Conservation (phyloP, 2,888 invertebrate genomes). For the Melieria picta region DNA sequence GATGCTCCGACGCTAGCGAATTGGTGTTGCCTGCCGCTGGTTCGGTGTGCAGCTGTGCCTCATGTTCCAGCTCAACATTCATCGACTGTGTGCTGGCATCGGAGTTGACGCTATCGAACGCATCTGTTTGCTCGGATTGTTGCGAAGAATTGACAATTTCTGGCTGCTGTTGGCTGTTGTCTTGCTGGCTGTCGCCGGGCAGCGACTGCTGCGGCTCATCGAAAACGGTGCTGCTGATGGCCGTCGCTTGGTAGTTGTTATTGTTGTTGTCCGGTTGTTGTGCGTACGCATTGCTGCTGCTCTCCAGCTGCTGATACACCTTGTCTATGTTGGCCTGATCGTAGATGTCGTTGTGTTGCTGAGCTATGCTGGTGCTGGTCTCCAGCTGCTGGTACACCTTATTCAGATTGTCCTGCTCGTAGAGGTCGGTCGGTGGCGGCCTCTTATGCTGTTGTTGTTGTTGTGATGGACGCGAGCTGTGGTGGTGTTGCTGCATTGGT, state of each 20-base stretch:
- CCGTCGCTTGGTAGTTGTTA: slow-evolving; percentile 15
- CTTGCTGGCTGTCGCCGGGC: slow-evolving; percentile 5
- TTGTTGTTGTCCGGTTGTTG: neutral
- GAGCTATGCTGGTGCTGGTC: slow-evolving; percentile 2
- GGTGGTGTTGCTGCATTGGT: slow-evolving; percentile 12
- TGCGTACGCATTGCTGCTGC: slow-evolving; percentile 32
- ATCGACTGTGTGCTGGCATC: slow-evolving; percentile 43
- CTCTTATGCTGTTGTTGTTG: slow-evolving; percentile 27
- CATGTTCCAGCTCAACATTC: slow-evolving; percentile 52
- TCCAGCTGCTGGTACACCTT: neutral
- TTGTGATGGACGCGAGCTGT: slow-evolving; percentile 16
- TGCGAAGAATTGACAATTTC: neutral
- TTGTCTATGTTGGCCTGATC: slow-evolving; percentile 52
- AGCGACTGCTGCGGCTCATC: neutral
- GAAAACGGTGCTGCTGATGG: neutral
- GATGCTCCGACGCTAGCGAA: slow-evolving; percentile 28
- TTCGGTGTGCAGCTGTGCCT: slow-evolving; percentile 46
- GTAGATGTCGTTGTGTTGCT: slow-evolving; percentile 42
- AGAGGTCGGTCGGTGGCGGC: slow-evolving; percentile 9
- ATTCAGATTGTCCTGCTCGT: slow-evolving; percentile 19
- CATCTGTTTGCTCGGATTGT: neutral
- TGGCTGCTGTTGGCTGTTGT: slow-evolving; percentile 27
- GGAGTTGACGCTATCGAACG: slow-evolving; percentile 4
- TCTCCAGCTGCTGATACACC: slow-evolving; percentile 54
- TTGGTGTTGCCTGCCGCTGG: slow-evolving; percentile 43